Evolutionary conservation across 2,888 invertebrate species (phyloP).

Genomic region (Apamea epomidion): DNA sequence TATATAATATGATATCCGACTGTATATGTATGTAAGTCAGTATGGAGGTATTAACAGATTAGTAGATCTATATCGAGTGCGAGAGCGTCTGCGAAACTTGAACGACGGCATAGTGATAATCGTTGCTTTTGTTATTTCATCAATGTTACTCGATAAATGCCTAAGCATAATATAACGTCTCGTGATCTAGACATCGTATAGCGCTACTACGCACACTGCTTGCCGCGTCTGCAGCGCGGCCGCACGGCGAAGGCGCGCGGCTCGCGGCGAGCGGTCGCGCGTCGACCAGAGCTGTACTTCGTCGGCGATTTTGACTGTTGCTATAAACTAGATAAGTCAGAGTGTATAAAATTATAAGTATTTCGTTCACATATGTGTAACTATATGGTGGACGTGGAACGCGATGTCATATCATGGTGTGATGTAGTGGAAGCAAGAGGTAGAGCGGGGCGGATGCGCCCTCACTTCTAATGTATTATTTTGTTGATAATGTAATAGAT

Average conservation of each 20-base stretch:
- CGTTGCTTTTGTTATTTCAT: constrained; percentile 56
- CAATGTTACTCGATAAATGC: constrained; percentile 40
- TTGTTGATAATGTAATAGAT: constrained; percentile 78
- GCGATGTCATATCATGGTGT: constrained; percentile 88
- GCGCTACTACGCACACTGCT: neutral
- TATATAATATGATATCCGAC: constrained; percentile 4
- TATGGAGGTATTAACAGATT: constrained; percentile 5
- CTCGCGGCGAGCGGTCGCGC: neutral
- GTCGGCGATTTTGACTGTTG: constrained; percentile 48
- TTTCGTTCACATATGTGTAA: constrained; percentile 54
- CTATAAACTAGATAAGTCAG: constrained; percentile 53
- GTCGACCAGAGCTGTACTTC: constrained; percentile 4
- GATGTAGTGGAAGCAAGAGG: constrained; percentile 72
- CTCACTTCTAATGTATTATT: constrained; percentile 67
- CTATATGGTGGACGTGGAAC: constrained; percentile 65
- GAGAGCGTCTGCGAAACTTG: constrained; percentile 17
- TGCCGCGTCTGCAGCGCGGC: neutral
- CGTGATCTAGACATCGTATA: constrained; percentile 3
- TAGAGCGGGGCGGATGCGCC: constrained; percentile 38
- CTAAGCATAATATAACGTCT: constrained; percentile 21
- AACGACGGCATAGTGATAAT: constrained; percentile 18
- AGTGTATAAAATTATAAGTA: constrained; percentile 57
- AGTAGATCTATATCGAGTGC: constrained; percentile 2
- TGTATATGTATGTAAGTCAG: constrained; percentile 24
- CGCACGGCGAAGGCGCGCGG: neutral